These are phyloP conservation scores for Grammomys dolichurus DNA, from an alignment of 2,113 vertebrate species.

Conservation along the genomic window DNA sequence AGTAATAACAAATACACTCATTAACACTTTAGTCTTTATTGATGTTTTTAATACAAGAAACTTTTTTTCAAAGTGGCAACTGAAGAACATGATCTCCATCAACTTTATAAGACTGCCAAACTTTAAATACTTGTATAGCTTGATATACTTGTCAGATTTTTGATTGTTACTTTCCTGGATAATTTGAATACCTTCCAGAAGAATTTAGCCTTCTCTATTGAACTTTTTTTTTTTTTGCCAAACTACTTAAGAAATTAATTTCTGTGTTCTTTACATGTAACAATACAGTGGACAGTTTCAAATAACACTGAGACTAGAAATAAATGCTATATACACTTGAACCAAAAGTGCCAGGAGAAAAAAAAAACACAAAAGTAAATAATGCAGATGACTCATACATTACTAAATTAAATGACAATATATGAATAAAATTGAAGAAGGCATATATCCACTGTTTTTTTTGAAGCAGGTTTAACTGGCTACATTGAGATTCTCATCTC, in stretches of 20 bases:
- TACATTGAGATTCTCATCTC: background rate
- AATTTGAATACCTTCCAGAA: background rate
- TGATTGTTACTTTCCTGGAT: background rate
- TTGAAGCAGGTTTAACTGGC: background rate
- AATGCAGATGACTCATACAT: background rate
- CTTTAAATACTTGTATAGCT: background rate
- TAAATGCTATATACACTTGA: background rate
- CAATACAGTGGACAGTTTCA: background rate
- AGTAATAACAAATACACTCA: background rate
- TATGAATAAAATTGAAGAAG: background rate
- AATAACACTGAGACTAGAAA: background rate
- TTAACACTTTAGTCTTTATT: background rate
- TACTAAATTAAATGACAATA: background rate
- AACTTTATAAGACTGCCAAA: background rate
- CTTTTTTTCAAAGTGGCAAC: too few relatives aligned
- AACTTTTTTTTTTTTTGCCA: background rate
- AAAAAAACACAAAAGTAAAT: background rate
- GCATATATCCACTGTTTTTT: background rate
- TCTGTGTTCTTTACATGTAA: background rate
- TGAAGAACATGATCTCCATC: background rate
- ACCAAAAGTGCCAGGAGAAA: background rate
- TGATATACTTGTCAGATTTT: background rate
- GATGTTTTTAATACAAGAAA: background rate
- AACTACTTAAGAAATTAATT: background rate
- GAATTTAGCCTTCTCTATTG: background rate